Evolutionary conservation across 1,140 invertebrate genomes (phyloP).

Genomic region (Atta texana): DNA sequence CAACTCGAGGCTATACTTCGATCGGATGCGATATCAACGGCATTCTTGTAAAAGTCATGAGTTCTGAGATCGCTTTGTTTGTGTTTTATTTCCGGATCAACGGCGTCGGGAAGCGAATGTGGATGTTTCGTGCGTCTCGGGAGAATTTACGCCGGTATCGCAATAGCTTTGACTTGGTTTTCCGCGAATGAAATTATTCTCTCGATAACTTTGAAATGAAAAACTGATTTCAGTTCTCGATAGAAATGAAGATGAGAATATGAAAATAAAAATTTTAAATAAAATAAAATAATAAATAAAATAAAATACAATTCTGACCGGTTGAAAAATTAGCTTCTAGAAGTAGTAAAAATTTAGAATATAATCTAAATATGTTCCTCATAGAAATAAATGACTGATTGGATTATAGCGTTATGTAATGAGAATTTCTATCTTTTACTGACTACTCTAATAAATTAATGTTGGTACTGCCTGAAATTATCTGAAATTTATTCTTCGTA

Average conservation of each 20-base stretch:
- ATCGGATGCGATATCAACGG: slow-evolving; percentile 37
- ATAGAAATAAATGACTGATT: not conserved
- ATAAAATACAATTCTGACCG: not conserved
- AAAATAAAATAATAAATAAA: not conserved
- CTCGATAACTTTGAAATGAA: slow-evolving; percentile 16
- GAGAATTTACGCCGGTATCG: slow-evolving; percentile 48
- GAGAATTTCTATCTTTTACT: not conserved
- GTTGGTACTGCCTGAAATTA: not conserved
- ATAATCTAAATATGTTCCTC: not conserved
- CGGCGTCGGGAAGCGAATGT: slow-evolving; percentile 1
- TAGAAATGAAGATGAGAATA: not conserved
- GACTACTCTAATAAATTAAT: not conserved
- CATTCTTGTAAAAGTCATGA: slow-evolving; percentile 61
- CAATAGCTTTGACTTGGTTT: not conserved
- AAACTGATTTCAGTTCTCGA: not conserved
- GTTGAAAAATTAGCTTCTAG: not conserved
- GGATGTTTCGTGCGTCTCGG: slow-evolving; percentile 26
- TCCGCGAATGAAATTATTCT: slow-evolving; percentile 35
- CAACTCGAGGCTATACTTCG: not conserved
- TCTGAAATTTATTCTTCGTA: slow-evolving; percentile 7
- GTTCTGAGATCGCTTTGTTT: slow-evolving; percentile 35
- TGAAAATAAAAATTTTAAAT: not conserved
- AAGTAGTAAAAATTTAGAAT: not conserved
- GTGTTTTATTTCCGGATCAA: slow-evolving; percentile 54
- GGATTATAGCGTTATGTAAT: not conserved